Base-by-base conservation (phyloP, 2,888 invertebrate species). In the Junonia oenone region DNA sequence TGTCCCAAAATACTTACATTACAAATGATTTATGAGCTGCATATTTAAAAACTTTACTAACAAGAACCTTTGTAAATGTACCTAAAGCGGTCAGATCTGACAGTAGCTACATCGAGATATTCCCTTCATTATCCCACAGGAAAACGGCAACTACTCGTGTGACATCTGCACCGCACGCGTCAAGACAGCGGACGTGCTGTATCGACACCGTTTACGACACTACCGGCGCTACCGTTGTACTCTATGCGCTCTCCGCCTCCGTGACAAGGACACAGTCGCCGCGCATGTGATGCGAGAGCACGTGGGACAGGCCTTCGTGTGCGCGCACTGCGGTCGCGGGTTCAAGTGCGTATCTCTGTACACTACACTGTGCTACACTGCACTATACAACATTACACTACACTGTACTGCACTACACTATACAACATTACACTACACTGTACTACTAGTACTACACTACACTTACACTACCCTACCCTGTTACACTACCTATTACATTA, bases 161-260 rank as follows among this genome's bases (percentile, higher is more conserved):
- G 60, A 68, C 2, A 53, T 79, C 2, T 78, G 78, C 56, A 66
- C 64, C 35, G 61, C 66, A 1, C 68, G 68, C 2, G 54, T 72
- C 2, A 66, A 65, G 47, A 63, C 67, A 2, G 66, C 67, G 1
- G 68, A 71, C 43, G 68, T 69, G 57, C 38, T 78, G 14, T 75
- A 79, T 64, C 66, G 68, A 5, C 78, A 78, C 59, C 64, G 65
- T 6, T 51, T 78, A 46, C 76, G 78, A 0, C 78, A 78, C 58
- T 76, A 68, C 67, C 71, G 79, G 0, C 73, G 78, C 1, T 78
- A 77, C 65, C 72, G 76, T 9, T 78, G 78, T 63, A 54, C 64
- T 31, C 52, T 72, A 2, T 78, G 78, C 63, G 51, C 58, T 15
- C 58, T 58, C 6, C 59, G 66, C 35, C 68, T 69, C 61, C 68